Conservation (phyloP, 2,888 invertebrate species). For the Trissonchulus sp. region DNA sequence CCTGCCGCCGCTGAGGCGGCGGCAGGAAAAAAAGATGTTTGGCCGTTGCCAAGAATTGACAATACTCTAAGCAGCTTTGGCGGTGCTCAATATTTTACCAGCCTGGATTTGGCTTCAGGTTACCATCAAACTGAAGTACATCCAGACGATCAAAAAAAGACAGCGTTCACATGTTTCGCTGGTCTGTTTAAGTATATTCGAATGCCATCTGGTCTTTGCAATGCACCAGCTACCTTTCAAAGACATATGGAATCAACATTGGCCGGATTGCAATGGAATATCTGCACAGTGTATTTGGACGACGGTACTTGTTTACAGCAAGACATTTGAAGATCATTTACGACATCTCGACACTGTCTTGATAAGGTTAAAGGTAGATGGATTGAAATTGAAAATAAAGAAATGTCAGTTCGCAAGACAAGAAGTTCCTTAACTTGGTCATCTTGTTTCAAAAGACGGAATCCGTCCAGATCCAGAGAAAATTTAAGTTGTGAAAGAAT, state of each 20-base stretch:
- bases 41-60: no score
- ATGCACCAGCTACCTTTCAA: background rate
- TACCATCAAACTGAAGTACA: background rate
- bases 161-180: background rate
- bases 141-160: background rate
- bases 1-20: no score
- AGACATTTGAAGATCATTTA: slow-evolving; percentile 33
- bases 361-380: slow-evolving; percentile 26
- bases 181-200: background rate
- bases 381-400: slow-evolving; percentile 35
- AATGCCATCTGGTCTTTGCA: background rate
- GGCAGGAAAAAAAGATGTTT: no score
- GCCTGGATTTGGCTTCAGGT: background rate
- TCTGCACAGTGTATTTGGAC: slow-evolving; percentile 31
- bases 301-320: slow-evolving; percentile 35
- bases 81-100: no score
- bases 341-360: slow-evolving; percentile 33
- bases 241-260: background rate
- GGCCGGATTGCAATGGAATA: background rate
- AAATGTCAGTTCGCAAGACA: slow-evolving; percentile 34
- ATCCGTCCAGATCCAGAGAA: slow-evolving; percentile 33
- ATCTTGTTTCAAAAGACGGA: slow-evolving; percentile 27
- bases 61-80: no score
- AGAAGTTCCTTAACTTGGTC: slow-evolving; percentile 32
- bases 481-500: slow-evolving; percentile 31